Conservation (phyloP, 64 coral and sea anemone genomes). For the Stichodactyla mertensii region DNA sequence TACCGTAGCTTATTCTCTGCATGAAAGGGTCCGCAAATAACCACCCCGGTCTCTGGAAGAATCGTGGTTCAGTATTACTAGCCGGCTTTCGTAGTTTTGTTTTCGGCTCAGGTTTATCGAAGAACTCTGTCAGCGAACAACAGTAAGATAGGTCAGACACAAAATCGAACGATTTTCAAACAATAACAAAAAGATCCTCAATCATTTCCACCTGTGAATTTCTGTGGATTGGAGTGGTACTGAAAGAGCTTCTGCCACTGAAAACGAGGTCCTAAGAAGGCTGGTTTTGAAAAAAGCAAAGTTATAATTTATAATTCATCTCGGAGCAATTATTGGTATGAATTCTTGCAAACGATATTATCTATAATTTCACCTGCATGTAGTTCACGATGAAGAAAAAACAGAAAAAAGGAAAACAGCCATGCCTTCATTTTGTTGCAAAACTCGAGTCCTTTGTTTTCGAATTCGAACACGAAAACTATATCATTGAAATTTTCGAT, state of each 20-base stretch:
- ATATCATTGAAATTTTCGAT: neutral
- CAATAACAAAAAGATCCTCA: neutral
- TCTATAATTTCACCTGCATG: neutral
- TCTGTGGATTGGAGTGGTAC: neutral
- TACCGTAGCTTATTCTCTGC: neutral
- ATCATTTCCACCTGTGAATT: neutral
- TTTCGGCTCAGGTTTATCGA: slow-evolving; percentile 1
- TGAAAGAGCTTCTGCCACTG: slow-evolving; percentile 12
- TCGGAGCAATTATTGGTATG: neutral
- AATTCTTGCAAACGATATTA: neutral
- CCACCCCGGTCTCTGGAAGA: neutral
- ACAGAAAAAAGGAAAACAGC: neutral
- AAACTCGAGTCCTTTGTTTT: neutral
- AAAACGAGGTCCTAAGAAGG: neutral
- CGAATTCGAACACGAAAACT: too few species aligned
- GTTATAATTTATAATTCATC: neutral
- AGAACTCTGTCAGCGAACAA: neutral
- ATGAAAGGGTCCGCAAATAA: neutral
- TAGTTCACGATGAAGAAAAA: neutral
- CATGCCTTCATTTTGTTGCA: neutral
- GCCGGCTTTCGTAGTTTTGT: neutral
- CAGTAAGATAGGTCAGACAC: neutral
- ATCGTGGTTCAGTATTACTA: neutral
- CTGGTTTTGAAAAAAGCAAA: neutral
- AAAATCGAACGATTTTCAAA: neutral